These are phyloP conservation scores for Caranx ignobilis DNA, from an alignment of 2,113 vertebrate genomes.

Conservation along the genomic window DNA sequence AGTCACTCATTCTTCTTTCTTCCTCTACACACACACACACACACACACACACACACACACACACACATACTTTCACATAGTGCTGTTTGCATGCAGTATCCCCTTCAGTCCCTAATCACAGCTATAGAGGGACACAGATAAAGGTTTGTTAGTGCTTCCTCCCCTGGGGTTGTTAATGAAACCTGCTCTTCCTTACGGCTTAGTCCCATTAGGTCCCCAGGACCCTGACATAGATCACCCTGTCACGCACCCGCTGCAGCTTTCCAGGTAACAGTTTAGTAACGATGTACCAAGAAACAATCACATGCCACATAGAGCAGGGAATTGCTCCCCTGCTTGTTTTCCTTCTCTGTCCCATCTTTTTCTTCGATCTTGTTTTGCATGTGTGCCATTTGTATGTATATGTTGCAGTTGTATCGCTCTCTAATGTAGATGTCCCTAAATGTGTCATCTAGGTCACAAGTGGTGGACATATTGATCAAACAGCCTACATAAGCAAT, in stretches of 20 bases:
- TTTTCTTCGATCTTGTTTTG: neutral
- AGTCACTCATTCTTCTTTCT: neutral
- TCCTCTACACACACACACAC: conserved; percentile 11
- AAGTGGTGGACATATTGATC: conserved; percentile 21
- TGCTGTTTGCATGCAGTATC: conserved; percentile 34
- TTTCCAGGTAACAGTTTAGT: conserved; percentile 39
- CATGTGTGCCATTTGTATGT: conserved; percentile 18
- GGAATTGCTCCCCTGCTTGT: conserved; percentile 8
- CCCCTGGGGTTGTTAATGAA: conserved; percentile 20
- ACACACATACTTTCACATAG: conserved; percentile 3
- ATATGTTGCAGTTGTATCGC: neutral
- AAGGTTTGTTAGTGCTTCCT: conserved; percentile 44
- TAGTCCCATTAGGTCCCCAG: conserved; percentile 28
- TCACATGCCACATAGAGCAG: conserved; percentile 31
- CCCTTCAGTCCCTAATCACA: conserved; percentile 35
- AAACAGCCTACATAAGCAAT: conserved; percentile 43
- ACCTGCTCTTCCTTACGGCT: conserved; percentile 29
- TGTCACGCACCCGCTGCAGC: conserved; percentile 25
- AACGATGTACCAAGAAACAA: conserved; percentile 43
- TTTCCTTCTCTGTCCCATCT: conserved; percentile 2
- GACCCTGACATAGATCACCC: conserved; percentile 38
- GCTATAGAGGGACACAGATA: conserved; percentile 17
- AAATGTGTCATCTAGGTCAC: conserved; percentile 25
- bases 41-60: conserved; percentile 10
- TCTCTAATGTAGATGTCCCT: conserved; percentile 7